Base-by-base conservation (phyloP, 2,113 vertebrate genomes). In the Nesogale talazaci region DNA sequence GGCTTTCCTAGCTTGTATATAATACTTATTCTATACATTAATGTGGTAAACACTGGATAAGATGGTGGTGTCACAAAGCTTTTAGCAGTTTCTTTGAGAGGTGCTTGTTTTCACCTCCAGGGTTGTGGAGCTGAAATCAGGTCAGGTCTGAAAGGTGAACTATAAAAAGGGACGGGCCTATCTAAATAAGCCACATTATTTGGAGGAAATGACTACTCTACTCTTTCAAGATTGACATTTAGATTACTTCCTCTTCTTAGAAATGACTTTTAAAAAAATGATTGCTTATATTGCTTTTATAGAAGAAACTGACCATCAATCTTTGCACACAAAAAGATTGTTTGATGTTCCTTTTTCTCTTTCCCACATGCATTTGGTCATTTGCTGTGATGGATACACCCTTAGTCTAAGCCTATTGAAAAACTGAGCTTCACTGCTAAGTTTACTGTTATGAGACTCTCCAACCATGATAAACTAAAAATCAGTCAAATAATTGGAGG, bases 21-120 rank as follows among this genome's bases (percentile, higher is more conserved):
- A 89, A 94, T 36, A 72, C 9, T 10, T 36, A 36, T n/a, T 22
- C 70, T 72, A 36, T 23, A 72, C 61, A 90, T 89, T 79, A 86
- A 0, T 91, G 79, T 77, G 94, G 89, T 70, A 91, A 90, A 93
- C 61, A 90, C 31, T 36, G 27, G 67, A 69, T 79, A 91, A 93
- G 70, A 81, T 65, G 59, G 69, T 94, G 70, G 80, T 52, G 46
- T 52, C 56, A 86, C 36, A 63, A 40, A 74, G 89, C 94, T 94
- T 94, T 93, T 79, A 95, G 72, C 94, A 96, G 94, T 90, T 88
- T 80, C 88, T 94, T 88, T 89, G 93, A 96, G 72, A 94, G 94
- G 27, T 23, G 29, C 91, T 95, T 97, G 97, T 97, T 97, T 97
- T 97, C 96, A 97, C 91, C 88, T 95, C 80, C 67, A 88, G 2